Evolutionary conservation across 2,888 invertebrate genomes (phyloP), one percentile per base, ranked within the genome.

Genomic region (Ctena decussata): DNA sequence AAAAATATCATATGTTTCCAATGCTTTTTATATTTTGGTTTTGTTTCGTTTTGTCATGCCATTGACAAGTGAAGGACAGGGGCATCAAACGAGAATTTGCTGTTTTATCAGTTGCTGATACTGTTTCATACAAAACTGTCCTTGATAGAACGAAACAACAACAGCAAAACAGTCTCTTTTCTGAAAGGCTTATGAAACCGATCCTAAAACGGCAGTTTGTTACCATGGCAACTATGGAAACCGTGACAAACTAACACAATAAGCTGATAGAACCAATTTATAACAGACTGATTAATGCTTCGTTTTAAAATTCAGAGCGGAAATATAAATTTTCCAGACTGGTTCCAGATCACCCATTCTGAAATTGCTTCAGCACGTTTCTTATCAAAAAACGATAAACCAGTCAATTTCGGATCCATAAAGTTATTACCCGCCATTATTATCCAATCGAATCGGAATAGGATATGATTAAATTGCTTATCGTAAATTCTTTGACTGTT

Each of bases 281-380:
- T 15, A 57, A 27, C 27, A 57, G 12, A 27, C 57, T 46, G 46
- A 46, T 46, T 46, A 46, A 46, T 46, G 46, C 21, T n/a, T 46
- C 46, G 18, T 46, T 46, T 46, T 46, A 46, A 46, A n/a, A 46
- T n/a, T n/a, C 46, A 46, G 46, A 46, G 46, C 46, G 46, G 46
- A 46, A 46, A 46, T 46, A 46, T 46, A 46, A 46, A 15, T 46
- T 46, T 57, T 41, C 35, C n/a, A 70, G 70, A 70, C 70, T 18
- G 35, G 70, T 70, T 70, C 35, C 70, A 70, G 37, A 70, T 70
- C 8, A 41, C 5, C 37, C 70, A 41, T 18, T 21, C 27, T 35
- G 37, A 37, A 71, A 53, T 69, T 44, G 53, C 65, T 70, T 80
- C 60, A 71, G 57, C 84, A 77, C 77, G 46, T 76, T 74, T 41